These are phyloP conservation scores for Diplosoma virens DNA, from an alignment of 23 tunicate genomes.

Conservation along the genomic window DNA sequence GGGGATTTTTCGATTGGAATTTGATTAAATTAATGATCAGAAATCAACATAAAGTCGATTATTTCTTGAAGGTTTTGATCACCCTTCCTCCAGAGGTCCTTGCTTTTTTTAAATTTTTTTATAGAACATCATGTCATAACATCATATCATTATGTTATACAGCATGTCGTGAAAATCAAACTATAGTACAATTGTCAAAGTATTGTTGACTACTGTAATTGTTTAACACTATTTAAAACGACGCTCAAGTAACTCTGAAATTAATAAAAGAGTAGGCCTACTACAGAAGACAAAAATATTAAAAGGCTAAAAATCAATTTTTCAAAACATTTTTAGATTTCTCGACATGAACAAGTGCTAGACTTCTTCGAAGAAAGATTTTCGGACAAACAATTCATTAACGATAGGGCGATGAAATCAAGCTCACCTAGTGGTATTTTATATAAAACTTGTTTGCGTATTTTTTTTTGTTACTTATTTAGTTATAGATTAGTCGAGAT, in stretches of 20 bases:
- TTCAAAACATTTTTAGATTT: slow-evolving; percentile 19
- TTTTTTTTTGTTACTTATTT: no score
- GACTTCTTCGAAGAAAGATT: slow-evolving; percentile 30
- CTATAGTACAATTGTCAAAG: no score
- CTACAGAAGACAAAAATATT: background rate
- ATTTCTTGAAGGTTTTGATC: slow-evolving; percentile 34
- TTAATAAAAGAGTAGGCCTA: background rate
- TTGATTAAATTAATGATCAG: slow-evolving; percentile 38
- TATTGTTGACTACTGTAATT: no score
- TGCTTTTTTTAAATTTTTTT: background rate
- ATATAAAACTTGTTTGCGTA: no score
- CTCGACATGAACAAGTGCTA: slow-evolving; percentile 30
- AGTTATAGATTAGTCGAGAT: no score
- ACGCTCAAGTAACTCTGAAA: no score
- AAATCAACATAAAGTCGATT: slow-evolving; percentile 45
- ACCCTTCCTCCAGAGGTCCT: slow-evolving; percentile 34
- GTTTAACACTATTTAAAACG: no score
- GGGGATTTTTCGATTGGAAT: slow-evolving; percentile 60
- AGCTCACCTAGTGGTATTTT: no score
- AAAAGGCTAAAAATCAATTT: no score
- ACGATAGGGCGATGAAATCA: no score
- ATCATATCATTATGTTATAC: no score
- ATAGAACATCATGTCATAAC: background rate
- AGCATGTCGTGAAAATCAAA: no score
- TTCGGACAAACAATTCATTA: slow-evolving; percentile 8